phyloP scores from a whole-genome alignment of 2,888 invertebrate species.

The Ennomos fuscantarius region DNA sequence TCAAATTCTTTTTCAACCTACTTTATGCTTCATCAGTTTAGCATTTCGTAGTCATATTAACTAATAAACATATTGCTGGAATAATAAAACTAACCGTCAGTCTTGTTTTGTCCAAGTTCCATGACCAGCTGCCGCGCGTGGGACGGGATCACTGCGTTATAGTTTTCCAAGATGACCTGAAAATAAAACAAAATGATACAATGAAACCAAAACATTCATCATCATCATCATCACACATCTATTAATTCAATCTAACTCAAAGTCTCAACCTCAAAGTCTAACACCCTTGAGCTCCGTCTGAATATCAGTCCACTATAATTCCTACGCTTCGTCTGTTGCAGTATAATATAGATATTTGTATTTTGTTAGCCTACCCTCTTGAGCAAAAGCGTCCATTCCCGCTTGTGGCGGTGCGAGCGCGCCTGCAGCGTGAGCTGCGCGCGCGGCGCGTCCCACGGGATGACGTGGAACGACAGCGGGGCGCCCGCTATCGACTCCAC shows the following conservation, averaged over 20 bases:
- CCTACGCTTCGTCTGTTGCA: too few relatives aligned
- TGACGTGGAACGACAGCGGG: conserved; percentile 97
- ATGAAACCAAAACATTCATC: too few relatives aligned
- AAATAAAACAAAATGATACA: conserved; percentile 14
- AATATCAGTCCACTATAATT: too few relatives aligned
- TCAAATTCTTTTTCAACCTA: too few relatives aligned
- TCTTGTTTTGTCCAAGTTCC: conserved; percentile 92
- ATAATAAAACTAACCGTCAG: conserved; percentile 81
- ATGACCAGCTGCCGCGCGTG: conserved; percentile 97
- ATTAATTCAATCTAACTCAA: too few relatives aligned
- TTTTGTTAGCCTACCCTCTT: conserved; percentile 76
- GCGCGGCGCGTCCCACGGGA: conserved; percentile 97
- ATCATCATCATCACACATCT: too few relatives aligned
- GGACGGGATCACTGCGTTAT: conserved; percentile 96
- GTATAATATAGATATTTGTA: not conserved
- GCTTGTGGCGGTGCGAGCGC: conserved; percentile 92
- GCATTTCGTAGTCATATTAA: too few relatives aligned
- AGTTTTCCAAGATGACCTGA: conserved; percentile 97
- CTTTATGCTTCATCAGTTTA: too few relatives aligned
- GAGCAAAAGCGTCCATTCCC: conserved; percentile 87
- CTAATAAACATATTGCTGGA: too few relatives aligned
- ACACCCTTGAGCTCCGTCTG: not conserved
- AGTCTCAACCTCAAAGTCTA: not conserved
- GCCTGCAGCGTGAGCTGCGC: conserved; percentile 96
- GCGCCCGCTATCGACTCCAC: conserved; percentile 98